Base-by-base conservation (phyloP, 2,797 vertebrate genomes). In the Hybognathus amarus region DNA sequence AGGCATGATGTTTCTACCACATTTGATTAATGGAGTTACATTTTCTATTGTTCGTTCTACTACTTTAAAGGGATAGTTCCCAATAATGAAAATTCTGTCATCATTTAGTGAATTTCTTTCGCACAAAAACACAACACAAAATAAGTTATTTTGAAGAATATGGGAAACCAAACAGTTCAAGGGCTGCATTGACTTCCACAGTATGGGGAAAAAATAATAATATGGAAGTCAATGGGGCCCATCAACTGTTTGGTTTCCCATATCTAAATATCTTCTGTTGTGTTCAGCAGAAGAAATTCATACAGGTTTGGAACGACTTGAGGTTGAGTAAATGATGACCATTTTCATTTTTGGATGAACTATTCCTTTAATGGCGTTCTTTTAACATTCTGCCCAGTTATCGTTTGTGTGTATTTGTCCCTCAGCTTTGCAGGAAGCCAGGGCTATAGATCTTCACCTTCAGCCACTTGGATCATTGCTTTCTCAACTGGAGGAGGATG, bases 381-480 rank as follows among this genome's bases (percentile, higher is more conserved):
- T 15, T 75, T 61, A 38, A 30, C 15, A 17, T n/a, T 69, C 22
- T 71, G 15, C 8, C 15, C 5, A 50, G 27, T 20, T 52, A 73
- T 45, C 3, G 3, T 64, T 77, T 33, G 24, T 50, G 30, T 78
- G 27, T 64, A n/a, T 81, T 56, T 73, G 15, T 74, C 15, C 5
- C 24, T 42, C 86, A 96, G 95, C 93, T 1, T 92, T 96, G 56
- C 87, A 92, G 74, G 96, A 97, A 91, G 93, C 94, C 10, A 83
- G 91, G 45, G 95, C 95, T 77, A 90, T 91, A 85, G 94, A 96
- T 52, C 88, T 96, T 12, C 89, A 95, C 88, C 91, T 97, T 71
- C 93, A 89, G 82, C 94, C 94, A 3, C 91, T 96, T 75, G 86
- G 87, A 67, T 89, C 83, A 69, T 92, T 94, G 59, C 88, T 96